Evolutionary conservation across 2,888 invertebrate species (phyloP).

Genomic region (Acanthopleura granulata): DNA sequence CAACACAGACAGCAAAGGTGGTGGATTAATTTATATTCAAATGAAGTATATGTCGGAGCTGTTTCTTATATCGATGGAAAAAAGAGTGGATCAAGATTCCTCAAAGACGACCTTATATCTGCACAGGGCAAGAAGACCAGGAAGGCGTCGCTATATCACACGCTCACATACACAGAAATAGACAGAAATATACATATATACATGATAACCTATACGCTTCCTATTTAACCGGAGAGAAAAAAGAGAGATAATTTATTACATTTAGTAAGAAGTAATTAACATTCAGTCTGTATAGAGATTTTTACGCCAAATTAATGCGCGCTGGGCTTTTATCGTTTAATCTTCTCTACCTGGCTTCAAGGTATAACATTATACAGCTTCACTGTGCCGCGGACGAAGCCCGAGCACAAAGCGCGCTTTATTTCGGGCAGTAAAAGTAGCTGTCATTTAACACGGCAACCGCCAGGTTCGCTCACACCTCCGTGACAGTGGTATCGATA

Average conservation of each 20-base stretch:
- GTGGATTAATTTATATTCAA: too few species aligned
- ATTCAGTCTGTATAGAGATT: slow-evolving; percentile 9
- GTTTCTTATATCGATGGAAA: too few species aligned
- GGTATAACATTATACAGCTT: slow-evolving; percentile 5
- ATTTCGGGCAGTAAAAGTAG: not conserved
- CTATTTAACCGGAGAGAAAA: not conserved
- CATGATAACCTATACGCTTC: too few species aligned
- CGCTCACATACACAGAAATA: too few species aligned
- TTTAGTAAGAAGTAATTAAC: slow-evolving; percentile 10
- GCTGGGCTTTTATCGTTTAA: slow-evolving; percentile 14
- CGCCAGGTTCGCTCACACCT: slow-evolving; percentile 8
- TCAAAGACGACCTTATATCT: too few species aligned
- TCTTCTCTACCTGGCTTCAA: slow-evolving; percentile 7
- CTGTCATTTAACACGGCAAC: slow-evolving; percentile 9
- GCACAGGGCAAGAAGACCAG: too few species aligned
- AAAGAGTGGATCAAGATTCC: too few species aligned
- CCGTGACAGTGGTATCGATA: too few species aligned
- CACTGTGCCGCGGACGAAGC: not conserved
- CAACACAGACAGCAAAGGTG: too few species aligned
- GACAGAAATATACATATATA: too few species aligned
- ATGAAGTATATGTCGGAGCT: too few species aligned
- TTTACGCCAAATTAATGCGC: slow-evolving; percentile 14
- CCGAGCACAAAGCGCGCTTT: not conserved
- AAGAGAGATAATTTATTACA: slow-evolving; percentile 15
- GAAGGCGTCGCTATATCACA: too few species aligned